A percentile compares a stretch with the other conserved stretches of the same genome.
phyloP scores from a whole-genome alignment of 2,888 invertebrate genomes.

The Eupsilia transversa region DNA sequence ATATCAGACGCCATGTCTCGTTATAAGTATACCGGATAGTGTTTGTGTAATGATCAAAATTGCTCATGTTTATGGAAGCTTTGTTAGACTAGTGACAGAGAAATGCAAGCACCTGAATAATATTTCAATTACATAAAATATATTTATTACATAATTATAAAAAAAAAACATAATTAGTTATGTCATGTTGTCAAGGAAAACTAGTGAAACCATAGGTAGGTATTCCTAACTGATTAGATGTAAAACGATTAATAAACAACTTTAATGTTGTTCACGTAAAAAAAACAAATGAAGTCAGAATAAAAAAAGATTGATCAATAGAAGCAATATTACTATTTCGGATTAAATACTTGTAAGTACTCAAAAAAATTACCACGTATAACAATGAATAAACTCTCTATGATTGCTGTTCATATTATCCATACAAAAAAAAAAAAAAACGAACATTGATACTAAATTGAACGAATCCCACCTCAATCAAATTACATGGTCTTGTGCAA shows the following conservation, averaged over 20 bases:
- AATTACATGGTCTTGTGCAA: neutral
- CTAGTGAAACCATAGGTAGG: neutral
- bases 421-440: neutral
- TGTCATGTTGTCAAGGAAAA: neutral
- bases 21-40: slow-evolving; percentile 28
- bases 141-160: too few species aligned
- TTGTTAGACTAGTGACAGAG: neutral
- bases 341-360: too few species aligned
- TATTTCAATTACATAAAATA: too few species aligned
- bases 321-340: neutral
- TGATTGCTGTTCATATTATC: neutral
- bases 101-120: neutral
- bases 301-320: neutral
- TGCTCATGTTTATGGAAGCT: neutral
- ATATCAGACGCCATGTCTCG: slow-evolving; percentile 33
- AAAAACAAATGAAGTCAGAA: neutral
- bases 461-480: neutral
- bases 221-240: neutral
- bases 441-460: neutral
- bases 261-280: neutral
- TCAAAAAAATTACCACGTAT: neutral
- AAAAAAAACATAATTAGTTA: too few species aligned
- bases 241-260: neutral
- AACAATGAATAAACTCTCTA: neutral
- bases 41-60: slow-evolving; percentile 19